Conservation (phyloP, 2,888 invertebrate genomes). For the Phymatocera aterrima region DNA sequence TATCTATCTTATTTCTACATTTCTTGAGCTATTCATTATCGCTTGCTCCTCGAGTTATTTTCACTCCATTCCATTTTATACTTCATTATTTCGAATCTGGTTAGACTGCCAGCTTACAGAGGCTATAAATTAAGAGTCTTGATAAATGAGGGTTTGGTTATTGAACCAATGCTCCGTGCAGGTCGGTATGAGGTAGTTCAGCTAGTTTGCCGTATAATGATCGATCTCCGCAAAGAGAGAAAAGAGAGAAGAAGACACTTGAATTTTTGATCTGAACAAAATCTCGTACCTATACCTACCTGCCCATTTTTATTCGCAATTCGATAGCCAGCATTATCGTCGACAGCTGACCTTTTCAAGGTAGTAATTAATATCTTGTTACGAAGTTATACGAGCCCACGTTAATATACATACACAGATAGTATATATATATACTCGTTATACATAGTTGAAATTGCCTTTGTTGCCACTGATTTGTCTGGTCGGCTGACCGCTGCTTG, state of each 20-base stretch:
- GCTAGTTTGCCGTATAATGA: no score
- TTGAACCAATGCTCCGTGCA: not conserved
- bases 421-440: not conserved
- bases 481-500: no score
- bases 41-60: no score
- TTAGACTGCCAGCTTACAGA: no score
- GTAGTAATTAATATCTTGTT: slow-evolving; percentile 37
- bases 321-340: not conserved
- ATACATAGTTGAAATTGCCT: no score
- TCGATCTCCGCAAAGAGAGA: not conserved
- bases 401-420: not conserved
- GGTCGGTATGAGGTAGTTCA: no score
- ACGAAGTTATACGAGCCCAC: slow-evolving; percentile 1
- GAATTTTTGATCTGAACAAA: not conserved
- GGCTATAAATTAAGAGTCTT: not conserved
- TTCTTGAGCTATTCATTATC: no score
- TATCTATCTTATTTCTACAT: no score
- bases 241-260: no score
- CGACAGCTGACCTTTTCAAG: slow-evolving; percentile 14
- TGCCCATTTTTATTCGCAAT: not conserved
- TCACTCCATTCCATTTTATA: not conserved
- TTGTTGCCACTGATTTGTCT: no score
- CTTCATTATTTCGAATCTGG: not conserved
- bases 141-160: slow-evolving; percentile 17
- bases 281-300: not conserved